Evolutionary conservation across 2,888 invertebrate species (phyloP).

Genomic region (Cheiracanthium punctorium): DNA sequence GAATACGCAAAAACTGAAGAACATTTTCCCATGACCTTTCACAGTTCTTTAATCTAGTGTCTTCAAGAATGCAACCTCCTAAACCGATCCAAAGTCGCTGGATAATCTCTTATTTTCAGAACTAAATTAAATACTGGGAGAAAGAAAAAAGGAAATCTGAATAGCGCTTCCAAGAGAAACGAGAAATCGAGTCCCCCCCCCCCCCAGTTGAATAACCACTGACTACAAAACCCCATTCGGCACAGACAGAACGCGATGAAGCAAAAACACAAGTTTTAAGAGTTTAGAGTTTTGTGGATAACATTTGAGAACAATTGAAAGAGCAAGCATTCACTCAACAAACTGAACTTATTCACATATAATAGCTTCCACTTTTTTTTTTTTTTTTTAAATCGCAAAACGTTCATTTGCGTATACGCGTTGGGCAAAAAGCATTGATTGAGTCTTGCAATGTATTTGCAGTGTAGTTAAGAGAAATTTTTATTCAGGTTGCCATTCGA

Average conservation of each 20-base stretch:
- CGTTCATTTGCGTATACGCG: slow-evolving; percentile 42
- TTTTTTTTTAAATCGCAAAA: slow-evolving; percentile 45
- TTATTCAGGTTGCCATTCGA: slow-evolving; percentile 47
- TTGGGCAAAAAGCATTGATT: slow-evolving; percentile 37
- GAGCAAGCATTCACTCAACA: slow-evolving; percentile 31
- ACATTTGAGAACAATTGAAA: slow-evolving; percentile 55
- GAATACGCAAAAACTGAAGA: neutral
- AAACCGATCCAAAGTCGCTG: neutral
- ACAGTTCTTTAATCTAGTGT: slow-evolving; percentile 1
- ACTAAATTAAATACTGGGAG: neutral
- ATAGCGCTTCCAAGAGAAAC: slow-evolving; percentile 4
- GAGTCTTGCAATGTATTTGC: slow-evolving; percentile 37
- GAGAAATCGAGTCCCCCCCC: neutral
- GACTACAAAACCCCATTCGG: neutral
- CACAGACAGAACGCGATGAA: slow-evolving; percentile 6
- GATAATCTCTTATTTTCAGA: neutral
- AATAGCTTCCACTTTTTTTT: slow-evolving; percentile 45
- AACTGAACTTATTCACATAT: slow-evolving; percentile 36
- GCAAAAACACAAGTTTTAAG: slow-evolving; percentile 7
- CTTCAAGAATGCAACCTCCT: neutral
- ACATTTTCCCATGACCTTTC: slow-evolving; percentile 15
- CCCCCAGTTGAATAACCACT: slow-evolving; percentile 46
- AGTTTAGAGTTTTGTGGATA: neutral
- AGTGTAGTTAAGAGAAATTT: slow-evolving; percentile 28
- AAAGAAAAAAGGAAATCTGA: slow-evolving; percentile 3